These are phyloP conservation scores for Lamprologus speciosus DNA, from an alignment of 2,113 vertebrate genomes.

Conservation along the genomic window DNA sequence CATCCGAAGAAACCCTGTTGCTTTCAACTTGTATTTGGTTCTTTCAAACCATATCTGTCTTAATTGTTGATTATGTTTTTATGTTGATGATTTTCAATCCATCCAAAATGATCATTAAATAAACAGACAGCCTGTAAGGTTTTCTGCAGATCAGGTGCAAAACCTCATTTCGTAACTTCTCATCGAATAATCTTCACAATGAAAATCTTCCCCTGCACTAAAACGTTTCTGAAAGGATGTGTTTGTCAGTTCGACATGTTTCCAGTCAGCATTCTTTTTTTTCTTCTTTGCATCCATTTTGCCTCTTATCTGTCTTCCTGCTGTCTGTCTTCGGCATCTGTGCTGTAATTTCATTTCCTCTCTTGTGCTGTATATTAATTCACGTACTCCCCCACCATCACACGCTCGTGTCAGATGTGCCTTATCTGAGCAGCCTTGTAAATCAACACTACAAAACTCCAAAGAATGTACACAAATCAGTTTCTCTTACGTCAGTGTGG, in stretches of 20 bases:
- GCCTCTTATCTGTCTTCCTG: constrained; percentile 9
- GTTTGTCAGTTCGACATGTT: neutral
- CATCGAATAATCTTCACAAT: neutral
- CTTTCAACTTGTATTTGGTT: neutral
- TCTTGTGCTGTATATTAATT: constrained; percentile 18
- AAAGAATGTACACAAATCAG: neutral
- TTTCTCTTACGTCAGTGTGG: neutral
- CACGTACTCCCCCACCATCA: neutral
- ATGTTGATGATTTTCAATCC: neutral
- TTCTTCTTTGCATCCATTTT: neutral
- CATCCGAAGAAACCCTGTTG: neutral
- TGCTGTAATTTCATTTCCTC: constrained; percentile 53
- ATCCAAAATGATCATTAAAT: neutral
- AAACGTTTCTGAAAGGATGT: neutral
- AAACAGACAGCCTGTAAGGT: neutral
- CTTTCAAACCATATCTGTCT: neutral
- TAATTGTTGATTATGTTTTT: neutral
- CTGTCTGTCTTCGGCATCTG: neutral
- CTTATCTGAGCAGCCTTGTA: constrained; percentile 8
- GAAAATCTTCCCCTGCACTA: neutral
- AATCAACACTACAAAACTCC: neutral
- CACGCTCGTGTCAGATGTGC: neutral
- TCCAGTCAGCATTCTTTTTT: neutral
- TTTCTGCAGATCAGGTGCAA: no score
- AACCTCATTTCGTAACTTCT: neutral